phyloP scores from a whole-genome alignment of 2,888 invertebrate genomes.

The Phalera bucephala region DNA sequence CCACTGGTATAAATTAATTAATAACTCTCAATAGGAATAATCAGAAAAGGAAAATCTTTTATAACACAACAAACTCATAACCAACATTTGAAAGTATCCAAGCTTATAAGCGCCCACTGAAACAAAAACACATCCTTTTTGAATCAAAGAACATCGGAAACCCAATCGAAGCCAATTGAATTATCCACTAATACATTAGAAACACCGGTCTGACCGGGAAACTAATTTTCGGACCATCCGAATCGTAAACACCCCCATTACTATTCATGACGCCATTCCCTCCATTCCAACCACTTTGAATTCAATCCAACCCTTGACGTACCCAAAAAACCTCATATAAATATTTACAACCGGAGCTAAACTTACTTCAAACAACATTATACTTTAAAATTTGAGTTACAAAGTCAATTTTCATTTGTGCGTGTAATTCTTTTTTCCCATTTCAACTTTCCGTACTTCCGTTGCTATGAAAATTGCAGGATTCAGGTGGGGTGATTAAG shows the following conservation, averaged over 20 bases:
- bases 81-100: too few species aligned
- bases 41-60: too few species aligned
- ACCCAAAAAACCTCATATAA: constrained; percentile 49
- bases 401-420: constrained; percentile 38
- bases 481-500: constrained; percentile 4
- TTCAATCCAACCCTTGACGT: constrained; percentile 47
- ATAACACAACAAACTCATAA: too few species aligned
- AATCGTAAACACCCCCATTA: constrained; percentile 31
- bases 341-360: constrained; percentile 47
- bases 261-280: constrained; percentile 50
- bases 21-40: too few species aligned
- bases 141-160: too few species aligned
- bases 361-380: constrained; percentile 45
- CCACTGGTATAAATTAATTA: too few species aligned
- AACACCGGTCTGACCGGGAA: constrained; percentile 1
- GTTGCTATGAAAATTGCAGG: constrained; percentile 9
- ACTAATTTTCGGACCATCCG: constrained; percentile 22
- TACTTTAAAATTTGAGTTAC: constrained; percentile 37
- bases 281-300: constrained; percentile 5
- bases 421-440: constrained; percentile 8
- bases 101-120: too few species aligned
- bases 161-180: constrained; percentile 11
- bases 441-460: constrained; percentile 6
- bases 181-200: constrained; percentile 7
- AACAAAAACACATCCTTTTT: too few species aligned